Evolutionary conservation across 2,888 invertebrate species (phyloP).

Genomic region (Crioceris asparagi): DNA sequence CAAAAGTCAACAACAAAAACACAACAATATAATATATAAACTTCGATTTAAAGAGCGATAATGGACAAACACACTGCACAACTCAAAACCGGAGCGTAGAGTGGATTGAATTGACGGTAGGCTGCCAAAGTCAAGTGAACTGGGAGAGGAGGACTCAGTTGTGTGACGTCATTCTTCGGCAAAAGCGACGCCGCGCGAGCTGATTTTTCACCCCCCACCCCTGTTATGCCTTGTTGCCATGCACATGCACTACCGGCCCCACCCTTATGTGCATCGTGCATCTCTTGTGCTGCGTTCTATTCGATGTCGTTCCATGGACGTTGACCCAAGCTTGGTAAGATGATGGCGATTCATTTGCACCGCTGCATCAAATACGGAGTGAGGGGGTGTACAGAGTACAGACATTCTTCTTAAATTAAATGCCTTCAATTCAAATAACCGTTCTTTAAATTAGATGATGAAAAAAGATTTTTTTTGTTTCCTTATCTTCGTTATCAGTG

Average conservation of each 20-base stretch:
- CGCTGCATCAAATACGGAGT: no score
- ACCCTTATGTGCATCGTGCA: conserved; percentile 19
- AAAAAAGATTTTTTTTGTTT: no score
- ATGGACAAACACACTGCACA: not conserved
- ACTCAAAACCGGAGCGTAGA: conserved; percentile 1
- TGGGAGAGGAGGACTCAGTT: conserved; percentile 14
- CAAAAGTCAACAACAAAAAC: conserved; percentile 1
- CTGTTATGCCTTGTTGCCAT: conserved; percentile 30
- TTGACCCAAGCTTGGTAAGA: conserved; percentile 9
- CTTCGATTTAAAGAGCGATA: no score
- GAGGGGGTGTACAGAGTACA: no score
- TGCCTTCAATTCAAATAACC: no score
- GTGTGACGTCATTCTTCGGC: conserved; percentile 26
- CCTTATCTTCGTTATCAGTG: no score
- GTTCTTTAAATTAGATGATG: no score
- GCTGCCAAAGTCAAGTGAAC: conserved; percentile 3
- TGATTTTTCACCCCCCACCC: conserved; percentile 23
- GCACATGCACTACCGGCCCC: conserved; percentile 31
- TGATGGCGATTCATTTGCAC: no score
- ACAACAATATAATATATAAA: no score
- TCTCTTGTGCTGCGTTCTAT: conserved; percentile 2
- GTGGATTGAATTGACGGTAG: no score
- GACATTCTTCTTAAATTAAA: no score
- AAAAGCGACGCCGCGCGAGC: conserved; percentile 18
- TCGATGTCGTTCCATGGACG: conserved; percentile 4